phyloP scores from a whole-genome alignment of 1,140 invertebrate genomes.

The Nebria ingens region DNA sequence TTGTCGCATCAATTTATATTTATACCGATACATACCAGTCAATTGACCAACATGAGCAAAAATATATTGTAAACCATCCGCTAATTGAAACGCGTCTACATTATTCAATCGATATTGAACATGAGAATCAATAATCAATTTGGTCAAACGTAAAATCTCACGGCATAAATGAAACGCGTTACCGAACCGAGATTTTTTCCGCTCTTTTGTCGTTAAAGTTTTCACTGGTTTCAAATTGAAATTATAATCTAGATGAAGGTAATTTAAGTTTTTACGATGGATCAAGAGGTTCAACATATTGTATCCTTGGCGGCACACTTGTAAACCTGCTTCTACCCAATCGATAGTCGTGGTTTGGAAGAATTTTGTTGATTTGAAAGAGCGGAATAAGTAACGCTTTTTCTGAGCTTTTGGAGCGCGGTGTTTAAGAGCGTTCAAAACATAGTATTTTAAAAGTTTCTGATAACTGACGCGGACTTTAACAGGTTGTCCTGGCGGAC shows the following conservation, averaged over 20 bases:
- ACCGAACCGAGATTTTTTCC: slow-evolving; percentile 98
- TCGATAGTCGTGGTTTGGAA: slow-evolving; percentile 99
- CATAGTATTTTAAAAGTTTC: slow-evolving; percentile 96
- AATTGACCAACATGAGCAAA: slow-evolving; percentile 99
- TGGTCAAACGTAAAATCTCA: slow-evolving; percentile 95
- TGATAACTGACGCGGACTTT: slow-evolving; percentile 99
- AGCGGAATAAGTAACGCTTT: slow-evolving; percentile 94
- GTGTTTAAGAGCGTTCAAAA: slow-evolving; percentile 95
- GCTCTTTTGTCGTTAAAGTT: slow-evolving; percentile 96
- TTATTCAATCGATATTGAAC: slow-evolving; percentile 99
- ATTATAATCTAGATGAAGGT: slow-evolving; percentile 99
- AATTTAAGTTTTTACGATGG: slow-evolving; percentile 98
- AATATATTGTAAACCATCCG: slow-evolving; percentile 98
- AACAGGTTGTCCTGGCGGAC: slow-evolving; percentile 95
- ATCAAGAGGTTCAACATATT: slow-evolving; percentile 99
- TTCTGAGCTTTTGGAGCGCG: slow-evolving; percentile 96
- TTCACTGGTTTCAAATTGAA: slow-evolving; percentile 99
- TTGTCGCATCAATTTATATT: slow-evolving; percentile 99
- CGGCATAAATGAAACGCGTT: slow-evolving; percentile 99
- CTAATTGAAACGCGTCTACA: slow-evolving; percentile 96
- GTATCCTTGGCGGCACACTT: slow-evolving; percentile 98
- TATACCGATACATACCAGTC: slow-evolving; percentile 99
- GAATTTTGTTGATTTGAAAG: slow-evolving; percentile 99
- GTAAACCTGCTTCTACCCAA: slow-evolving; percentile 98
- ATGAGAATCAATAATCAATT: slow-evolving; percentile 97